A percentile compares a stretch with the other conserved stretches of the same genome.
Evolutionary conservation across 2,888 invertebrate genomes (phyloP).

Genomic region (Himalopsyche japonica): DNA sequence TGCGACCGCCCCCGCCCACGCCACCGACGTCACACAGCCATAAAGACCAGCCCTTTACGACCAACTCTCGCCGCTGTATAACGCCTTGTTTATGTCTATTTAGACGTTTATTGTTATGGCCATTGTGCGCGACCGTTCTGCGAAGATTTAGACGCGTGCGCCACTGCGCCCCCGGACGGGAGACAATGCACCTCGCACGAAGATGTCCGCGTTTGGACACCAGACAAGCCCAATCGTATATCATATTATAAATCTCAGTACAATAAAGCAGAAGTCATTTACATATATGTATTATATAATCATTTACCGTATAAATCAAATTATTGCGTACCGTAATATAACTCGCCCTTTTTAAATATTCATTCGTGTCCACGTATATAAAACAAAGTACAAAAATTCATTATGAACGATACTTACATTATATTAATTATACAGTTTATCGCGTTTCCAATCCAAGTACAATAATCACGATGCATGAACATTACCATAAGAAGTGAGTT

Average conservation of each 20-base stretch:
- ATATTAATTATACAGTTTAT: too few species aligned
- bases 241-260: neutral
- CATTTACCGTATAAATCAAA: neutral
- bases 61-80: constrained; percentile 30
- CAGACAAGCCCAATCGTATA: neutral
- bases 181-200: neutral
- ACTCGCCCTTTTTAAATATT: too few species aligned
- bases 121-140: constrained; percentile 35
- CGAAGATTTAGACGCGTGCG: constrained; percentile 4
- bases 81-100: constrained; percentile 41
- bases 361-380: too few species aligned
- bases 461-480: too few species aligned
- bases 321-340: too few species aligned
- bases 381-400: too few species aligned
- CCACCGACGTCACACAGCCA: constrained; percentile 37
- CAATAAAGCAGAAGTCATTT: too few species aligned
- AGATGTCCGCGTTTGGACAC: neutral
- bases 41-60: constrained; percentile 41
- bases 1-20: constrained; percentile 9
- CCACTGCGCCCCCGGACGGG: neutral
- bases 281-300: neutral
- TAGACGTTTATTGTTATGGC: constrained; percentile 42
- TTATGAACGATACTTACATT: too few species aligned
- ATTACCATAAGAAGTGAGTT: too few species aligned
- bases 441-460: too few species aligned